These are phyloP conservation scores for Forbesichthys papilliferus DNA, from an alignment of 2,113 vertebrate genomes.

Conservation along the genomic window DNA sequence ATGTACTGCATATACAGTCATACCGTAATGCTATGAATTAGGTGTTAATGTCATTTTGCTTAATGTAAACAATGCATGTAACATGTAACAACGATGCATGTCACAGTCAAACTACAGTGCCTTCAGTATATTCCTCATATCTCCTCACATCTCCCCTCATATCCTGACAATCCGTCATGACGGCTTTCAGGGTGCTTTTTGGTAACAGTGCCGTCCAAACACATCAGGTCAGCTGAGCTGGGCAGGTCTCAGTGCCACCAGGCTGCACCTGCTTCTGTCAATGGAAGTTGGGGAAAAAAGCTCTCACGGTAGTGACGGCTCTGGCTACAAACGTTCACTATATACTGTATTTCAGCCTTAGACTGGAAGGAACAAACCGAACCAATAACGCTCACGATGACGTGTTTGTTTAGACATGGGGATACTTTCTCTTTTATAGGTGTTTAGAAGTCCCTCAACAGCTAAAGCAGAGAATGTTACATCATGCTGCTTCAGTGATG, in stretches of 20 bases:
- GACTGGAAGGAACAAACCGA: conserved; percentile 47
- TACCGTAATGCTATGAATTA: too few relatives aligned
- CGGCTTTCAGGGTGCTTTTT: conserved; percentile 54
- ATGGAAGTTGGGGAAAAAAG: conserved; percentile 51
- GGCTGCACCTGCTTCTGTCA: conserved; percentile 32
- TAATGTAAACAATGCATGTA: too few relatives aligned
- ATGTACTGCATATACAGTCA: too few relatives aligned
- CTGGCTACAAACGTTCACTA: conserved; percentile 22
- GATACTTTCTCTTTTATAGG: conserved; percentile 3
- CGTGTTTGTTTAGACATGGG: conserved; percentile 46
- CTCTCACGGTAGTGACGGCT: conserved; percentile 24
- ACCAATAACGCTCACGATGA: conserved; percentile 55
- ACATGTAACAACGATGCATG: too few relatives aligned
- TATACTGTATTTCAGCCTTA: conserved; percentile 39
- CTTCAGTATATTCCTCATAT: background rate
- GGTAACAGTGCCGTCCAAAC: conserved; percentile 62
- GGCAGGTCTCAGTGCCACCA: conserved; percentile 49
- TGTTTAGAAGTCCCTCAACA: background rate
- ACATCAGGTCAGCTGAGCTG: conserved; percentile 50
- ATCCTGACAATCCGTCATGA: conserved; percentile 35
- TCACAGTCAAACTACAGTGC: background rate
- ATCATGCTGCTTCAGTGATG: conserved; percentile 19
- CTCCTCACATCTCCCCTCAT: conserved; percentile 5
- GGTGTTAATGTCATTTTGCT: too few relatives aligned
- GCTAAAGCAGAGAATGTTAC: conserved; percentile 7